Evolutionary conservation across 2,888 invertebrate genomes (phyloP), one percentile per base, ranked within the genome.

Genomic region (Zhuqinia jingwanae): DNA sequence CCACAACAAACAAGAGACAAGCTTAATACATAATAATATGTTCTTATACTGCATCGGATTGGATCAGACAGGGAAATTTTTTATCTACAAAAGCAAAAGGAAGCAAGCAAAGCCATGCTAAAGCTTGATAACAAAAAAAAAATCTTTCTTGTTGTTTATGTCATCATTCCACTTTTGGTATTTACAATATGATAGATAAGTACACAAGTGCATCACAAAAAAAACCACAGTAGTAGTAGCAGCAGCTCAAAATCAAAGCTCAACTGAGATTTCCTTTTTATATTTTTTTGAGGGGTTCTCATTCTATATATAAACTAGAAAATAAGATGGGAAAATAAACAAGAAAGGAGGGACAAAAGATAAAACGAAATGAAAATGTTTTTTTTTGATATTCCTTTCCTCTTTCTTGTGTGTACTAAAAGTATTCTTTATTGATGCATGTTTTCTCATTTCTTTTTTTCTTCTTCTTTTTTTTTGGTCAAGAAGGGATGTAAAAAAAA

Each of bases 231-330:
- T n/a, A n/a, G n/a, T n/a, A n/a, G n/a, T n/a, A n/a, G n/a, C n/a
- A n/a, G n/a, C n/a, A n/a, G n/a, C n/a, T n/a, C 17, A 17, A 75
- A 75, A 75, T 75, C 75, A 75, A 75, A 56, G 30, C 56, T 56
- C 53, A 53, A 56, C 36, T 3, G 30, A 56, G 53, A 56, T 75
- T 75, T 27, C 17, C n/a, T 50, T 10, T 25, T 50, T 47, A 10
- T 15, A 45, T 50, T 10, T 25, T 50, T 47, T 17, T 15, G 70
- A 17, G 53, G 56, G 75, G 36, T 10, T 30, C 36, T 75, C 22
- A 10, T 25, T 75, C 75, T 75, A 75, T 56, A 75, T 75, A 75
- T 75, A 56, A 56, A 56, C 56, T 25, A 13, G 73, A 25, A 47
- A 25, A 68, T 20, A 30, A 65, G 36, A 65, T 65, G 53, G 50